A percentile compares a stretch with the other conserved stretches of the same genome.
These are phyloP conservation scores for Neria commutata DNA, from an alignment of 2,888 invertebrate species.

Conservation along the genomic window DNA sequence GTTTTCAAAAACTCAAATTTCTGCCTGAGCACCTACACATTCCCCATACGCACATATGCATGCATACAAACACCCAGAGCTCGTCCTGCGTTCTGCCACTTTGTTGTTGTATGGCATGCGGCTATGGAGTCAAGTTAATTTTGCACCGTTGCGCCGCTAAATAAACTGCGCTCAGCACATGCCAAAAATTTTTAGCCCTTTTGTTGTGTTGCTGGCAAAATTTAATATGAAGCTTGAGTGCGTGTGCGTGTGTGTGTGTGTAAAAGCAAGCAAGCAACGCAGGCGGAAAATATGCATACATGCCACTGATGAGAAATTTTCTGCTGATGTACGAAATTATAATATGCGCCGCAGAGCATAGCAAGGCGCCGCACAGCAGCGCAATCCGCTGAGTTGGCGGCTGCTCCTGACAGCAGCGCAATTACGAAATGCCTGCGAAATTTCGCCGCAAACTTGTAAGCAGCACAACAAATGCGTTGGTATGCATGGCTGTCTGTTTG, in stretches of 20 bases:
- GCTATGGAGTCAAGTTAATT: conserved; percentile 44
- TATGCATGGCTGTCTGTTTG: conserved; percentile 27
- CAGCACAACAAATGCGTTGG: conserved; percentile 4
- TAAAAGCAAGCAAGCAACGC: neutral
- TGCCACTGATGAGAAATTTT: neutral
- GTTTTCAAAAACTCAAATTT: too few relatives aligned
- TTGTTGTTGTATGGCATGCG: neutral
- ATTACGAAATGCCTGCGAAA: neutral
- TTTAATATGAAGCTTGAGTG: neutral
- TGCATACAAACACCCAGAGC: too few relatives aligned
- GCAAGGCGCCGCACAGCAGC: conserved; percentile 48
- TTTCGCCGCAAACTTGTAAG: neutral
- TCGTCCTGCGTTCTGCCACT: too few relatives aligned
- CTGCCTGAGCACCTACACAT: too few relatives aligned
- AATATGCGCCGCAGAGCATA: conserved; percentile 50
- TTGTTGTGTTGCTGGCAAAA: neutral
- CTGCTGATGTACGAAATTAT: conserved; percentile 1
- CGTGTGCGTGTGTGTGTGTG: neutral
- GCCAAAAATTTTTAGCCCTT: conserved; percentile 45
- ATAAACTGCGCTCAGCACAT: conserved; percentile 56
- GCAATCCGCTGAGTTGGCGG: conserved; percentile 19
- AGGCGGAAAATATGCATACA: neutral
- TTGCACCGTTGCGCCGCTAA: conserved; percentile 56
- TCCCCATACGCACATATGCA: too few relatives aligned
- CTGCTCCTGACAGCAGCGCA: conserved; percentile 41